phyloP scores from a whole-genome alignment of 2,113 vertebrate species.

The Serilophus lunatus region DNA sequence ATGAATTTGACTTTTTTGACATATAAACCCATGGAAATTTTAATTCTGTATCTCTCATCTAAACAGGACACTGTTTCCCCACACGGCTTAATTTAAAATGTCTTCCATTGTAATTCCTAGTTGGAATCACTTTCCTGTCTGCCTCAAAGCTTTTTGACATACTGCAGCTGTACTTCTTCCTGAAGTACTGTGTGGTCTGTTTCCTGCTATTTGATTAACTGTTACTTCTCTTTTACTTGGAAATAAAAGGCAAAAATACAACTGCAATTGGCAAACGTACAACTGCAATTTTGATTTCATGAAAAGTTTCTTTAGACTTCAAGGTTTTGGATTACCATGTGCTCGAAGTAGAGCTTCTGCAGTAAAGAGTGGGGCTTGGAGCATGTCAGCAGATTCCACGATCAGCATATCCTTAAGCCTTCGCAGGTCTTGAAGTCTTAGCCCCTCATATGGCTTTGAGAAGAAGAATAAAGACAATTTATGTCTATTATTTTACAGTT shows the following conservation, averaged over 20 bases:
- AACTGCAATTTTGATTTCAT: not conserved
- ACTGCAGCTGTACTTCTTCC: not conserved
- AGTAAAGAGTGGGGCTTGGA: conserved; percentile 95
- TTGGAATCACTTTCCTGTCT: not conserved
- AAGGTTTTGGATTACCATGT: conserved; percentile 80
- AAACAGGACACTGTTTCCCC: not conserved
- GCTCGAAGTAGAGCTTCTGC: conserved; percentile 95
- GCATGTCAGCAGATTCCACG: conserved; percentile 98
- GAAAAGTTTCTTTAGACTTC: not conserved
- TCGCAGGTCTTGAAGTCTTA: conserved; percentile 91
- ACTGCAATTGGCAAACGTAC: not conserved
- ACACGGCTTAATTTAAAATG: not conserved
- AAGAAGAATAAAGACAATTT: conserved; percentile 37
- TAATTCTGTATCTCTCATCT: not conserved
- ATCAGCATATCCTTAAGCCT: conserved; percentile 97
- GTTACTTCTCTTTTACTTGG: not conserved
- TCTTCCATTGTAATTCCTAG: not conserved
- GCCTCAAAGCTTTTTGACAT: not conserved
- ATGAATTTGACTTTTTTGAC: not conserved
- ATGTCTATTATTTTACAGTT: not conserved
- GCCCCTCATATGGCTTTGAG: conserved; percentile 87
- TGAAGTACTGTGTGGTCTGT: not conserved
- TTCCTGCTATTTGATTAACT: not conserved
- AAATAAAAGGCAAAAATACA: not conserved
- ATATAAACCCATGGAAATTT: not conserved